Evolutionary conservation across 2,888 invertebrate genomes (phyloP), one percentile per base, ranked within the genome.

Genomic region (Caenorhabditis zanzibari): DNA sequence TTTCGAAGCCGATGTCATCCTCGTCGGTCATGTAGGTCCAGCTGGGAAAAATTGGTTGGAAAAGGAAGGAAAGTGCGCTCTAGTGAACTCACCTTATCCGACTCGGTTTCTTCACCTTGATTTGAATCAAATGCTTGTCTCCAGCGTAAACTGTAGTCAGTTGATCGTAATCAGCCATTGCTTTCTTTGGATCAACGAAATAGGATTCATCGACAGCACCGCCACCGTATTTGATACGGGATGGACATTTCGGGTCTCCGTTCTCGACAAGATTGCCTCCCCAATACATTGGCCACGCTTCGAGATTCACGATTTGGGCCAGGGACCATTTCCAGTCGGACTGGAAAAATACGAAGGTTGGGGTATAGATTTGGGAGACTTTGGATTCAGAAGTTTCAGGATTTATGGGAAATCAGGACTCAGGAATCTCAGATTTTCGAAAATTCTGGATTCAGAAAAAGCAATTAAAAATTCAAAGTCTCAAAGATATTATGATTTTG

Each of bases 1-100:
- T 89, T 44, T 91, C 91, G 86, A 92, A 92, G 10, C 92, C 92
- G 72, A 92, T 90, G 85, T 92, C 92, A 59, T 92, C 92, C 44
- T 90, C 90, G 35, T 87, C 88, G 9, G 91, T 91, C 89, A 91
- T 90, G 85, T 92, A 92, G 59, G 90, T 88, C 91, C 91, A 92
- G 73, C 91, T 91, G 84, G 52, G 90, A 56, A 54, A 58, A 32
- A 26, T 58, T 32, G 26, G 28, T n/a, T n/a, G n/a, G n/a, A n/a
- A n/a, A n/a, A n/a, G n/a, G n/a, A n/a, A n/a, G n/a, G n/a, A n/a
- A n/a, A n/a, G n/a, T n/a, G n/a, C n/a, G n/a, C n/a, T n/a, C n/a
- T n/a, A n/a, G n/a, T n/a, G n/a, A n/a, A 85, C 75, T 14, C 22
- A 75, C 90, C 88, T 86, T 66, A 91, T 89, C 61, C 88, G 83